Percentiles rank a stretch among this genome's conserved stretches.
phyloP scores from a whole-genome alignment of 2,113 vertebrate genomes.

The Megatriorchis doriae region DNA sequence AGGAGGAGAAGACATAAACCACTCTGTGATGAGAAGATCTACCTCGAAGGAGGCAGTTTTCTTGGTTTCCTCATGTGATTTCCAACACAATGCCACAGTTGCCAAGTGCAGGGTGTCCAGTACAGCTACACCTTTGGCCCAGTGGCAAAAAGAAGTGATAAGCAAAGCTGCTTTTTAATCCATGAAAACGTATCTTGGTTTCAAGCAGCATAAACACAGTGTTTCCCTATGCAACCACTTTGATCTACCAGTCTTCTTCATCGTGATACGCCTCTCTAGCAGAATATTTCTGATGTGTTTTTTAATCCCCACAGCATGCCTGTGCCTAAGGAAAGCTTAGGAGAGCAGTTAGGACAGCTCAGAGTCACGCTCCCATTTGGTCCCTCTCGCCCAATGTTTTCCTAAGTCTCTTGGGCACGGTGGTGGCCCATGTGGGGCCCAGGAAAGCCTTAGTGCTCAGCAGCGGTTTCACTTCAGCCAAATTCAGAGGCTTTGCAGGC shows the following conservation, averaged over 20 bases:
- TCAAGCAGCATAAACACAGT: background rate
- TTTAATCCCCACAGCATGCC: background rate
- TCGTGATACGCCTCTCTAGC: background rate
- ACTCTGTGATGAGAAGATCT: background rate
- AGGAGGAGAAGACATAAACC: background rate
- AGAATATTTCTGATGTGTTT: background rate
- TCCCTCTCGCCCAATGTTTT: background rate
- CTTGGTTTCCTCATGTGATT: background rate
- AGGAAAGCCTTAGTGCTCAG: background rate
- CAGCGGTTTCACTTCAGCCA: background rate
- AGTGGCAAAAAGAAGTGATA: background rate
- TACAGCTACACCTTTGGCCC: background rate
- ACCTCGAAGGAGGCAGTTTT: background rate
- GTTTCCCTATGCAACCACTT: background rate
- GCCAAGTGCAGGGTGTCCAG: background rate
- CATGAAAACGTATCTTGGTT: background rate
- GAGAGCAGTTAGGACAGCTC: background rate
- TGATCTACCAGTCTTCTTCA: background rate
- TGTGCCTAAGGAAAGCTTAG: background rate
- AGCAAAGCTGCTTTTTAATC: background rate
- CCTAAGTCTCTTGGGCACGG: background rate
- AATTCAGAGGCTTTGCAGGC: background rate
- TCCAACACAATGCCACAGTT: background rate
- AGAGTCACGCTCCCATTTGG: background rate
- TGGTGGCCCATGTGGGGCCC: background rate